Base-by-base conservation (phyloP, 1,140 invertebrate species). In the Magallana gigas region DNA sequence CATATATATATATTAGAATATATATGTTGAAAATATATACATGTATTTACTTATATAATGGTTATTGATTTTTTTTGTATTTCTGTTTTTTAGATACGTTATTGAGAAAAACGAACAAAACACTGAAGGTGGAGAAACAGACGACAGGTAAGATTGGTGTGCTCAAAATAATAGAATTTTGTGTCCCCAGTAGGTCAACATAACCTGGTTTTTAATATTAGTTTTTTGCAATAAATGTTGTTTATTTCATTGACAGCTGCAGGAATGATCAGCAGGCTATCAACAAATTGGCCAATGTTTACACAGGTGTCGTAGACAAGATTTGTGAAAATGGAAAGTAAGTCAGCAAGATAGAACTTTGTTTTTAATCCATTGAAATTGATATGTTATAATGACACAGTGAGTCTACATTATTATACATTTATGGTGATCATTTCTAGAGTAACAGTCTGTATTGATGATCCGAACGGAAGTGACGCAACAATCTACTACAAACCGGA, bases 401-500 rank as follows among this genome's bases (percentile, higher is more conserved):
- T n/a, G n/a, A n/a, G n/a, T 48, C 3, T 23, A 23, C 23, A 23
- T 23, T 23, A 23, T 48, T 48, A 48, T 48, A 48, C 36, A 48
- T 48, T 48, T 48, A 48, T 48, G 36, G 36, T 48, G 36, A 48
- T 48, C 12, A 36, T 76, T 76, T 36, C 23, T 29, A 76, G 68
- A 29, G 68, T 76, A 76, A 76, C 68, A 36, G 68, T 59, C 58
- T 84, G 59, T 62, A 84, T 84, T 62, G 58, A 59, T 9, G 88
- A 89, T 23, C 23, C 68, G 6, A 83, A 56, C 12, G 88, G 84
- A 11, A 82, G 80, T 68, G 86, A 89, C 11, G 86, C 76, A 16
- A 68, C 83, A 9, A 58, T 89, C 57, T 89, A 81, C 76, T 89
- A 85, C 57, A 59, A 85, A 82, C 88, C 88, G 8, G 88, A 89